These are phyloP conservation scores for Tichodroma muraria DNA, from an alignment of 2,113 vertebrate genomes.

Conservation along the genomic window DNA sequence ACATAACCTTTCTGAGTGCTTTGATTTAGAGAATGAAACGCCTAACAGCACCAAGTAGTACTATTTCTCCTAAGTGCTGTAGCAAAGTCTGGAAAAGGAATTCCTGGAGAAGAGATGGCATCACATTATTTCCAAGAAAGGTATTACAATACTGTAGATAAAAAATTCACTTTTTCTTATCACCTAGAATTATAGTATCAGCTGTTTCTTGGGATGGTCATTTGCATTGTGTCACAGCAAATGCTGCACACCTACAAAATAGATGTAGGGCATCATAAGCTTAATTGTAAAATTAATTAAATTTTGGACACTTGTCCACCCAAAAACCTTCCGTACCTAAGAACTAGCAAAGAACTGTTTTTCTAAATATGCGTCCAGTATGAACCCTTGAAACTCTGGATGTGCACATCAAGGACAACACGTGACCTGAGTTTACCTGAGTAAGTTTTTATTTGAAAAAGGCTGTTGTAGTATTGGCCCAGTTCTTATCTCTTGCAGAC, in stretches of 20 bases:
- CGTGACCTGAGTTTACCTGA: not conserved
- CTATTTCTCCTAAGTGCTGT: not conserved
- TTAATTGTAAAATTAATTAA: not conserved
- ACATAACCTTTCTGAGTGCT: not conserved
- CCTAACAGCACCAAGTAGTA: not conserved
- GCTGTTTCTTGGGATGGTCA: not conserved
- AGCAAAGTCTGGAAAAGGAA: not conserved
- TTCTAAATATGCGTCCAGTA: not conserved
- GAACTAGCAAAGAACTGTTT: not conserved
- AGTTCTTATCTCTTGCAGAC: conserved; percentile 41
- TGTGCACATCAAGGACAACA: not conserved
- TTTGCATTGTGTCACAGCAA: not conserved
- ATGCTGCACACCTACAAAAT: not conserved
- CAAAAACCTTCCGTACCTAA: not conserved
- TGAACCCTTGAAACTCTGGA: not conserved
- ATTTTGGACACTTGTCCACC: not conserved
- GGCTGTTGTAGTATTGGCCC: conserved; percentile 21
- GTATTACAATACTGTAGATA: fast-evolving
- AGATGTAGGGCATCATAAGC: not conserved
- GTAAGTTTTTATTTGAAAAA: not conserved
- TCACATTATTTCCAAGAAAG: not conserved
- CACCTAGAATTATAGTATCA: not conserved
- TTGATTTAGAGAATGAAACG: not conserved
- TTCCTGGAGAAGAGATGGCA: not conserved
- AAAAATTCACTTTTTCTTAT: not conserved